Evolutionary conservation across 2,888 invertebrate genomes (phyloP).

Genomic region (Molanna angustata): DNA sequence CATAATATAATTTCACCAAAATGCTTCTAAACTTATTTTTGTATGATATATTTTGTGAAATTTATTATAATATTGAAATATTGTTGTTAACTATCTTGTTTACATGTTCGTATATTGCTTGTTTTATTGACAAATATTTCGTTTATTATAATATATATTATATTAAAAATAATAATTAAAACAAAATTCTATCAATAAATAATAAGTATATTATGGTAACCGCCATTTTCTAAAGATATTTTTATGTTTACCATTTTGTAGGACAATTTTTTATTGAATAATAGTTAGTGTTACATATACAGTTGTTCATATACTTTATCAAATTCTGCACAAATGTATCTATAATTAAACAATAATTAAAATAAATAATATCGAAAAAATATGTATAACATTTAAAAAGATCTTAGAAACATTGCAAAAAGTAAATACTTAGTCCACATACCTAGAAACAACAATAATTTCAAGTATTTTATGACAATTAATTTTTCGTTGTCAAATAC

Average conservation of each 20-base stretch:
- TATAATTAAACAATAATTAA: conserved; percentile 22
- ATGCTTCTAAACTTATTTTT: too few relatives aligned
- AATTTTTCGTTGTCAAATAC: too few relatives aligned
- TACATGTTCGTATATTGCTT: too few relatives aligned
- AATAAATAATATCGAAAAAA: conserved; percentile 10
- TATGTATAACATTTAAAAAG: conserved; percentile 1
- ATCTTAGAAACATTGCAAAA: conserved; percentile 21
- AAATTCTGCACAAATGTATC: conserved; percentile 26
- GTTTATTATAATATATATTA: too few relatives aligned
- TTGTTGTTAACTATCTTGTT: too few relatives aligned
- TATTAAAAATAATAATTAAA: background rate
- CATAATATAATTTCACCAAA: too few relatives aligned
- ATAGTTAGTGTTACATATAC: conserved; percentile 18
- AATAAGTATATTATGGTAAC: conserved; percentile 7
- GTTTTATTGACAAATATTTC: too few relatives aligned
- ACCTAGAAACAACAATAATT: conserved; percentile 24
- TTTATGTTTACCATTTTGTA: conserved; percentile 5
- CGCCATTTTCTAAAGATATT: conserved; percentile 10
- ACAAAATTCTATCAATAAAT: conserved; percentile 4
- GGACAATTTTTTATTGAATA: conserved; percentile 8
- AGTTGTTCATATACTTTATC: conserved; percentile 22
- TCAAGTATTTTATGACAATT: conserved; percentile 15
- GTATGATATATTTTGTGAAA: too few relatives aligned
- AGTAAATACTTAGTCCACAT: conserved; percentile 22
- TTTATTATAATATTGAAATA: too few relatives aligned